These are phyloP conservation scores for Ia io DNA, from an alignment of 2,113 vertebrate species.

Conservation along the genomic window DNA sequence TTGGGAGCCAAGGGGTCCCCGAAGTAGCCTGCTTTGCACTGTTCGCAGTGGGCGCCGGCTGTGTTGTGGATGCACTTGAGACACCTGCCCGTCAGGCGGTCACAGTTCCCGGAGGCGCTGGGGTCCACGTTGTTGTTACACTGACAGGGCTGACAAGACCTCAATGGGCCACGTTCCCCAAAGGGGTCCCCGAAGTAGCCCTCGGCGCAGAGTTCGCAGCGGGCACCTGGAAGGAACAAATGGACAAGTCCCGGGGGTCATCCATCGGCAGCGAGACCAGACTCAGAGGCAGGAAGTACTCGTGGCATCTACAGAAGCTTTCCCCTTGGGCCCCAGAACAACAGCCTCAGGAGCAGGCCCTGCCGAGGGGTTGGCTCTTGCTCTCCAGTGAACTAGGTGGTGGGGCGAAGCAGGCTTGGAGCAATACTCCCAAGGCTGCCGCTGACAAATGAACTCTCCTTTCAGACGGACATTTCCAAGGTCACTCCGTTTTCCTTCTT, in stretches of 20 bases:
- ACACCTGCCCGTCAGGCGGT: constrained; percentile 89
- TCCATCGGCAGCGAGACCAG: background rate
- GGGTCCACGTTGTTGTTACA: constrained; percentile 87
- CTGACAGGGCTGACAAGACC: constrained; percentile 85
- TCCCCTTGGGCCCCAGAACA: background rate
- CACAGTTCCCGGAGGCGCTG: constrained; percentile 90
- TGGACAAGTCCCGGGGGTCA: background rate
- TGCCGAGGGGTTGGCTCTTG: background rate
- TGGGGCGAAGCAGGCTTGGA: background rate
- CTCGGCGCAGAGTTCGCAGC: constrained; percentile 88
- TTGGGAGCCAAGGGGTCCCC: constrained; percentile 88
- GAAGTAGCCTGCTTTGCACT: constrained; percentile 91
- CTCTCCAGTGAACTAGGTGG: background rate
- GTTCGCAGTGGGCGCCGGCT: constrained; percentile 88
- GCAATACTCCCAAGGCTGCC: background rate
- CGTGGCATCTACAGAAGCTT: background rate
- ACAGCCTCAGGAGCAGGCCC: background rate
- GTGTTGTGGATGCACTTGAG: constrained; percentile 95
- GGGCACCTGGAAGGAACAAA: constrained; percentile 81
- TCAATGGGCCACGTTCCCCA: constrained; percentile 72
- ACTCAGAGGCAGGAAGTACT: background rate
- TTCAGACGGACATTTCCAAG: background rate
- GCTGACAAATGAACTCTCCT: background rate
- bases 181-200: constrained; percentile 90
- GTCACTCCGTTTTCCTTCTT: background rate